Base-by-base conservation (phyloP, 2,113 vertebrate genomes). In the Stigmatopora argus region DNA sequence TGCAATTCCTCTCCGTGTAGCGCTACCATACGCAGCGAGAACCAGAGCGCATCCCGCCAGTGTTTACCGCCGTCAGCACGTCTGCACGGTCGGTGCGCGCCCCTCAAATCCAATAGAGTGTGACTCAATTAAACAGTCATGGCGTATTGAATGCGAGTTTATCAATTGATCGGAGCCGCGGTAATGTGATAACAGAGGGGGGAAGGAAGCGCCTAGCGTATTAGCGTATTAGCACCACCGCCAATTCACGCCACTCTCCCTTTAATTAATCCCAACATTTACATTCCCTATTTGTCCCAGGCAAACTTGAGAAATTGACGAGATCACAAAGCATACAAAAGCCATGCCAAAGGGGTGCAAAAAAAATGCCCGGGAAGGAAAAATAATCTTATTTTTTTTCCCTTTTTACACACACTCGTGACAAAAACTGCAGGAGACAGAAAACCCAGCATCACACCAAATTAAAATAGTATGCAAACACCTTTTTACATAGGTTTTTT, bases 41-140 rank as follows among this genome's bases (percentile, higher is more conserved):
- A 53, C 67, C 65, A 78, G 78, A 73, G 71, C 82, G 76, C 76
- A 86, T 90, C 89, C 90, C 90, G 92, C 92, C 83, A 88, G 87
- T 89, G 89, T 84, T 92, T 94, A 95, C 93, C 86, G 83, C 93
- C 94, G 94, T 96, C 95, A 96, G 95, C 94, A 94, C 89, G 91
- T 93, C 91, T 92, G 91, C 88, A 91, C 90, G 5, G 44, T 76
- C n/a, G n/a, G n/a, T n/a, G 80, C 86, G 77, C 81, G 82, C 83
- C 78, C 90, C 92, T 87, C 91, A 94, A 97, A 99, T 95, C 92
- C 92, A 94, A 97, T 97, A 94, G 94, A 94, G 93, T 95, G 93
- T 96, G 94, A 96, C 94, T 98, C 94, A 95, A 98, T 99, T 98
- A 98, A 96, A 95, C 94, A 92, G 92, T 93, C 94, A 93, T 12